Conservation (phyloP, 2,113 vertebrate species). For the Seriola aureovittata region DNA sequence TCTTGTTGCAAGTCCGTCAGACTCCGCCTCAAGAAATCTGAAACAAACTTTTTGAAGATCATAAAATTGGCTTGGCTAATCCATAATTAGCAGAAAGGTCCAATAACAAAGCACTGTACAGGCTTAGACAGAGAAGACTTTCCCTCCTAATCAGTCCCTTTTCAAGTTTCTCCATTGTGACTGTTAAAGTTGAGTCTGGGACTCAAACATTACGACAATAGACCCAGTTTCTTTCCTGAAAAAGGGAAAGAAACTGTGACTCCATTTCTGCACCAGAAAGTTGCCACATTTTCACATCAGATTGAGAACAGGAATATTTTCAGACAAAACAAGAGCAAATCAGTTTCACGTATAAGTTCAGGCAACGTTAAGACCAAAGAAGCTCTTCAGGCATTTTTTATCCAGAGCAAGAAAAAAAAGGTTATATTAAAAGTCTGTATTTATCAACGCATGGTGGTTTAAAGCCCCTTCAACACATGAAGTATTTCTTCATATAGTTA, state of each 20-base stretch:
- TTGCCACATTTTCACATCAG: background rate
- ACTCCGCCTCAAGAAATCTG: background rate
- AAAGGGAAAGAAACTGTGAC: background rate
- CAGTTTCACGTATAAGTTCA: background rate
- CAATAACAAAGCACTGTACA: conserved; percentile 7
- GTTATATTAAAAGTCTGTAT: background rate
- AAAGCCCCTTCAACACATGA: no score
- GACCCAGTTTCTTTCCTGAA: conserved; percentile 12
- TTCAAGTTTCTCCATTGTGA: conserved; percentile 31
- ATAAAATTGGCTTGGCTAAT: conserved; percentile 16
- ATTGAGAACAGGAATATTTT: conserved; percentile 1
- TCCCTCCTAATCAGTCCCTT: conserved; percentile 12
- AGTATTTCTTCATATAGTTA: no score
- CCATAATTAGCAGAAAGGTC: conserved; percentile 31
- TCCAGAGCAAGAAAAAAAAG: background rate
- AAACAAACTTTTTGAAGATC: background rate
- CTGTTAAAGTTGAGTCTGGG: background rate
- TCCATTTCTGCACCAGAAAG: background rate
- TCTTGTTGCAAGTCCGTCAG: background rate
- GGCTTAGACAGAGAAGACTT: conserved; percentile 3
- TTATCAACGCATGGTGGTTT: background rate
- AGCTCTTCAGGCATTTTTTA: background rate
- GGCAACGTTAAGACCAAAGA: background rate
- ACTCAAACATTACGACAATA: background rate
- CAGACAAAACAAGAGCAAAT: background rate